Conservation (phyloP, 30 jellyfish, hydroid and myxozoan genomes). For the Hydra vulgaris region DNA sequence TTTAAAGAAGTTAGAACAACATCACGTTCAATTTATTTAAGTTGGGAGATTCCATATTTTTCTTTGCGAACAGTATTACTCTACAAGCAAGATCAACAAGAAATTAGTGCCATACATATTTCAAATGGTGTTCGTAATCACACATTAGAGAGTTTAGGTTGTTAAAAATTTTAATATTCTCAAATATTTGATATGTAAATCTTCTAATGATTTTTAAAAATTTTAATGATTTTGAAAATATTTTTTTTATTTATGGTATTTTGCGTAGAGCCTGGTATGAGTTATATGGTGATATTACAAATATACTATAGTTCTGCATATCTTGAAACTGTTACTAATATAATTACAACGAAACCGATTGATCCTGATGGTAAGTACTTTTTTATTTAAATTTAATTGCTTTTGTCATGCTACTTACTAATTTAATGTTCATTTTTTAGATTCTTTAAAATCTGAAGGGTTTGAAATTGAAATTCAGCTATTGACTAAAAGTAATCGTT, state of each 20-base stretch:
- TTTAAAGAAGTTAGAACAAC: conserved; percentile 20
- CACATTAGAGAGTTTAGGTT: conserved; percentile 22
- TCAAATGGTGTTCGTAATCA: conserved; percentile 22
- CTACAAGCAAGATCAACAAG: conserved; percentile 14
- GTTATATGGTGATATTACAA: conserved; percentile 18
- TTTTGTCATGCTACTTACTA: background rate
- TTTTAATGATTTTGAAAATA: background rate
- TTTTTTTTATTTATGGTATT: background rate
- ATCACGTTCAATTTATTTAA: conserved; percentile 18
- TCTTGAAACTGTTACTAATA: conserved; percentile 6
- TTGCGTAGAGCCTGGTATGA: conserved; percentile 26
- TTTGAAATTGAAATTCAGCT: background rate
- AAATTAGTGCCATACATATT: conserved; percentile 10
- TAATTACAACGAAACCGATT: conserved; percentile 15
- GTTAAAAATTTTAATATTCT: too few species aligned
- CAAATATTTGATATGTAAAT: background rate
- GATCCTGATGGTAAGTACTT: conserved; percentile 17
- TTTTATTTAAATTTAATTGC: background rate
- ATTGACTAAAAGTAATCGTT: background rate
- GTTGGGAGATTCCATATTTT: conserved; percentile 22
- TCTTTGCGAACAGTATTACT: conserved; percentile 23
- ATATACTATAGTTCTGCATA: conserved; percentile 31
- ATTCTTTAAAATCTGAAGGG: background rate
- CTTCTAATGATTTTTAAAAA: too few species aligned
- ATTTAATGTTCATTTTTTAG: background rate